Conservation (phyloP, 2,113 vertebrate species). For the Setophaga kirtlandii region DNA sequence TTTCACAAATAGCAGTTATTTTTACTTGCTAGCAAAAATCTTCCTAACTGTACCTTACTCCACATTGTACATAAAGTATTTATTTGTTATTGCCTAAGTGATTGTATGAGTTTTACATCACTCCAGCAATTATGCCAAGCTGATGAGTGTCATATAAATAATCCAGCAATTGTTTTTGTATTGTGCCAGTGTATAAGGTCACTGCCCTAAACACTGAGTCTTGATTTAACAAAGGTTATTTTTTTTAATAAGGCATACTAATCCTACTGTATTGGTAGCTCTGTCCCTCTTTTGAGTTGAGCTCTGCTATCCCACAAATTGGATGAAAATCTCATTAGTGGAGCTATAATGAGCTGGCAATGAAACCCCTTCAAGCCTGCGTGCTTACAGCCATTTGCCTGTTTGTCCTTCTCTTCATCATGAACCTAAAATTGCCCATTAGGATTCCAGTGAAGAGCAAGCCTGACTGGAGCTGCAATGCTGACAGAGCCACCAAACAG, state of each 20-base stretch:
- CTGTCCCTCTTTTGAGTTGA: conserved; percentile 50
- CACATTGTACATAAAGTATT: neutral
- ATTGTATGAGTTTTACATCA: conserved; percentile 1
- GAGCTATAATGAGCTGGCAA: conserved; percentile 71
- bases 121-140: conserved; percentile 21
- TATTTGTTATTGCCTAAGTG: conserved; percentile 9
- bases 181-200: neutral
- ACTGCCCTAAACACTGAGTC: neutral
- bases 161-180: conserved; percentile 23
- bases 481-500: neutral
- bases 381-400: conserved; percentile 56
- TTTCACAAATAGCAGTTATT: neutral
- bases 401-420: conserved; percentile 68
- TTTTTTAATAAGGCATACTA: conserved; percentile 55
- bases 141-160: conserved; percentile 45
- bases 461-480: neutral
- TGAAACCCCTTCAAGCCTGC: conserved; percentile 65
- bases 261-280: conserved; percentile 59
- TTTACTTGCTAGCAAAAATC: neutral
- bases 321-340: conserved; percentile 73
- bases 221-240: conserved; percentile 56
- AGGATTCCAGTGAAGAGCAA: conserved; percentile 39
- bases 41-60: neutral
- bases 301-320: conserved; percentile 65
- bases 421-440: conserved; percentile 67